Evolutionary conservation across 30 jellyfish, hydroid and myxozoan species (phyloP), one percentile per base, ranked within the genome.

Genomic region (Aurelia aurita complex sp. Pacific): DNA sequence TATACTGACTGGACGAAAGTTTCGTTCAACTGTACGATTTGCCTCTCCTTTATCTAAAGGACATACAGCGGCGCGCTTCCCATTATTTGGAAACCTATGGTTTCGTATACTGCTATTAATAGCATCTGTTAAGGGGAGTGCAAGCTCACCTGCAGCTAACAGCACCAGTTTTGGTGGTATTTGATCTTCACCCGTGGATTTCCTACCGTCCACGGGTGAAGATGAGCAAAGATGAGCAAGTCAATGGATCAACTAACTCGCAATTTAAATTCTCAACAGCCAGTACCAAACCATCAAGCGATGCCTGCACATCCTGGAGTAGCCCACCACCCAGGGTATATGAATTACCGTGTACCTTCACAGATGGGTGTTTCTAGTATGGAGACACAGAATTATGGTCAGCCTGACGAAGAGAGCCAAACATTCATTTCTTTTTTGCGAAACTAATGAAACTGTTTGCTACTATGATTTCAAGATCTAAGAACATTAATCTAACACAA

Each of bases 241-340:
- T 36, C 91, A 29, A 81, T 81, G 43, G 91, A 81, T 3, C 72
- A 65, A 68, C 15, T 81, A 33, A 57, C 90, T 17, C 90, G 42
- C 36, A 80, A 83, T 13, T 1, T 69, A 23, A 14, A 60, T 33
- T 53, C 29, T 40, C 90, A 81, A 42, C 38, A 88, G 17, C 86
- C 82, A 76, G 53, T 17, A 15, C 85, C 85, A 14, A 74, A 50
- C 82, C 89, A 34, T 33, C 66, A 60, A 79, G 42, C 29, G 9
- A 64, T 16, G 64, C 32, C 88, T 13, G n/a, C 87, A 63, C 1
- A n/a, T 62, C n/a, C 67, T 82, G 64, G 65, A 79, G 65, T 5
- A 77, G 19, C 46, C 87, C 84, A 13, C 88, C 83, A 13, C 42
- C 69, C 77, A n/a, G 79, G 60, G 5, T 33, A 76, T 16, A 36